Conservation (phyloP, 1,140 invertebrate species). For the Monomorium pharaonis region DNA sequence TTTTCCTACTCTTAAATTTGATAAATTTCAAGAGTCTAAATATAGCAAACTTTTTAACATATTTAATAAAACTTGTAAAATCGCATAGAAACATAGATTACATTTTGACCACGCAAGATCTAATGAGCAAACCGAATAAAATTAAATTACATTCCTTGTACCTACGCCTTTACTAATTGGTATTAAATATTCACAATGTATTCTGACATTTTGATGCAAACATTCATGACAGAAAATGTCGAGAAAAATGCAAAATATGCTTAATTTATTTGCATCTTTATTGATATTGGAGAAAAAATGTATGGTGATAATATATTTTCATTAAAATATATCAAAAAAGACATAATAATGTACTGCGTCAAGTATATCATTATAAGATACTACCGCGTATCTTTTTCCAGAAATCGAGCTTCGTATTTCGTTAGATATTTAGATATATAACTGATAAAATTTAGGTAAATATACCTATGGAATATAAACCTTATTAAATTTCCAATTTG, state of each 20-base stretch:
- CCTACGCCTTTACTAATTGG: background rate
- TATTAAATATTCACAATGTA: conserved; percentile 2
- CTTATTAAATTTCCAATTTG: conserved; percentile 16
- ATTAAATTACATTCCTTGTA: background rate
- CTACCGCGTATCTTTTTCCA: background rate
- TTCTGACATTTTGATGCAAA: conserved; percentile 19
- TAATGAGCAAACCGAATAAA: conserved; percentile 3
- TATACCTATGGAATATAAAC: background rate
- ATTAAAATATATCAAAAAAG: background rate
- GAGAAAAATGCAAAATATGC: background rate
- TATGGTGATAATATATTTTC: conserved; percentile 14
- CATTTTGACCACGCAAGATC: conserved; percentile 37
- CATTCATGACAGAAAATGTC: background rate
- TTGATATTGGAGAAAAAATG: conserved; percentile 2
- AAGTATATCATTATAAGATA: conserved; percentile 7
- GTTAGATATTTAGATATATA: background rate
- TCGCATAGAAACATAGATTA: conserved; percentile 9
- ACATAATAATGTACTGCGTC: background rate
- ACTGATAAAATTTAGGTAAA: conserved; percentile 30
- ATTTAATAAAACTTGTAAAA: conserved; percentile 45
- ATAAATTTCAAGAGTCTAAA: conserved; percentile 50
- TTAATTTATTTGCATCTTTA: background rate
- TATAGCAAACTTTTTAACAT: conserved; percentile 14
- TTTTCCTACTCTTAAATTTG: conserved; percentile 24
- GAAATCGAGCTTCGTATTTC: conserved; percentile 10